phyloP scores from a whole-genome alignment of 2,113 vertebrate species.

The Lathamus discolor region DNA sequence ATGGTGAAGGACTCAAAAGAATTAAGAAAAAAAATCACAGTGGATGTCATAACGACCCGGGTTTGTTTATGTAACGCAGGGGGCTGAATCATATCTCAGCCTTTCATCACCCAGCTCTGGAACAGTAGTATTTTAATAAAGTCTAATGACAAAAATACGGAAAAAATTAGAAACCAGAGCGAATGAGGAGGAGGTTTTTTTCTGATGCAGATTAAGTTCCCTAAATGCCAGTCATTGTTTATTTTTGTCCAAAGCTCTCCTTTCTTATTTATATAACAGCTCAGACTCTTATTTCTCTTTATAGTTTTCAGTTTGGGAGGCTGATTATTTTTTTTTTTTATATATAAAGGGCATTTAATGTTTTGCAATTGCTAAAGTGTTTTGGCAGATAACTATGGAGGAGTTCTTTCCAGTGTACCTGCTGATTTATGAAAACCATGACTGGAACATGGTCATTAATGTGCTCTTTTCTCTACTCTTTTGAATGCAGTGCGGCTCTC shows the following conservation, averaged over 20 bases:
- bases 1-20: background rate
- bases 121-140: conserved; percentile 65
- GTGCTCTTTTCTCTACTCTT: background rate
- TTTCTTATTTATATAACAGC: conserved; percentile 31
- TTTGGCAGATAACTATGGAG: background rate
- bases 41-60: background rate
- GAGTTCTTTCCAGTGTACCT: conserved; percentile 11
- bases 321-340: background rate
- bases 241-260: conserved; percentile 40
- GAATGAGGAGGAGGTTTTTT: background rate
- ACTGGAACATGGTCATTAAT: background rate
- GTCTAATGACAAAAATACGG: conserved; percentile 62
- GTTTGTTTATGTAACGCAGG: conserved; percentile 33
- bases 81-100: conserved; percentile 45
- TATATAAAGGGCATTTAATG: background rate
- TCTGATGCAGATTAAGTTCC: conserved; percentile 29
- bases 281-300: conserved; percentile 22
- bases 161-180: conserved; percentile 57
- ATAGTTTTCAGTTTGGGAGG: background rate
- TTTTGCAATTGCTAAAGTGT: background rate
- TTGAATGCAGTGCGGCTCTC: background rate
- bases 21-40: background rate
- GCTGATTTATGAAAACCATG: conserved; percentile 4
- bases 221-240: conserved; percentile 62
- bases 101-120: conserved; percentile 47